Evolutionary conservation across 2,797 vertebrate species (phyloP).

Genomic region (Erethizon dorsatum): DNA sequence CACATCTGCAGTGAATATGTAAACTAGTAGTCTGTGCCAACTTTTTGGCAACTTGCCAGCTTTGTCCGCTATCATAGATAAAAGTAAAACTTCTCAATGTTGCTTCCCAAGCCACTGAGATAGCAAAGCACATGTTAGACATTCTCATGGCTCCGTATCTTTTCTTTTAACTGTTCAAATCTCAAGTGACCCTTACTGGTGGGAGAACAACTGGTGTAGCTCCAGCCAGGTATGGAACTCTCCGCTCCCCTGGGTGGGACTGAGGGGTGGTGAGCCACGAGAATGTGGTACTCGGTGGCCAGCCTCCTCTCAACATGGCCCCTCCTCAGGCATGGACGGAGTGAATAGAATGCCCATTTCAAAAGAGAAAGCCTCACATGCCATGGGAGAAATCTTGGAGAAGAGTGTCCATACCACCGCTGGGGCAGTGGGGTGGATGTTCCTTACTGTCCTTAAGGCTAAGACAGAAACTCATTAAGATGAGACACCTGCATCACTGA

Average conservation of each 20-base stretch:
- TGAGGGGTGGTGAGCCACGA: neutral
- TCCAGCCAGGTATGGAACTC: neutral
- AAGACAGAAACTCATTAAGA: neutral
- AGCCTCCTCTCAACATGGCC: neutral
- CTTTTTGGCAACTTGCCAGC: neutral
- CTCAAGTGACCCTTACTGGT: neutral
- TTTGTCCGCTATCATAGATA: neutral
- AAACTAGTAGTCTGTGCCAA: neutral
- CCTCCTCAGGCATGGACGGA: neutral
- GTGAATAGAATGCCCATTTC: neutral
- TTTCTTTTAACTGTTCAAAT: neutral
- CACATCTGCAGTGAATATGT: neutral
- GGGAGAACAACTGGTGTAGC: neutral
- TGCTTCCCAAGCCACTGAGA: neutral
- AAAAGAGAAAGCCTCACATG: neutral
- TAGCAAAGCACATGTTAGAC: neutral
- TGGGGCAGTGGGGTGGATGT: too few species aligned
- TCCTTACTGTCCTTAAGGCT: neutral
- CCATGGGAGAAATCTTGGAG: neutral
- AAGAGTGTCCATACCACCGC: neutral
- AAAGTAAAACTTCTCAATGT: neutral
- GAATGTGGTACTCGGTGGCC: neutral
- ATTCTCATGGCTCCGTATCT: neutral
- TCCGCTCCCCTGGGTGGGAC: neutral
- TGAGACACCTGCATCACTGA: neutral